These are phyloP conservation scores for Dendrolimus punctatus DNA, from an alignment of 1,140 invertebrate species.

Conservation along the genomic window DNA sequence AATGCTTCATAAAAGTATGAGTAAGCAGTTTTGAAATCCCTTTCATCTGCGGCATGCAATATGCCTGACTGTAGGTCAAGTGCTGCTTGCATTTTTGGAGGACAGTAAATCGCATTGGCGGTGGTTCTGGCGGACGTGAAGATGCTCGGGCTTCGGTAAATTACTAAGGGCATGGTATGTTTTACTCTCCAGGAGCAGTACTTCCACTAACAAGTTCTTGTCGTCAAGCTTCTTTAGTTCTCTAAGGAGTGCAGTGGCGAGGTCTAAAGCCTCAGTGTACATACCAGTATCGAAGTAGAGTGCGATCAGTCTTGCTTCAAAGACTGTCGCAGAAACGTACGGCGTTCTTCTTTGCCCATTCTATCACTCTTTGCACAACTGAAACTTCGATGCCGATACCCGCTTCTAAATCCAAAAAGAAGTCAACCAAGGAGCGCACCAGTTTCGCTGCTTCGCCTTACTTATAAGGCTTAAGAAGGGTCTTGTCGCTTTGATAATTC, in stretches of 20 bases:
- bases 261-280: constrained; percentile 87
- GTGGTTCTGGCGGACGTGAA: constrained; percentile 98
- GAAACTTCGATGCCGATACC: constrained; percentile 91
- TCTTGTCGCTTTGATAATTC: constrained; percentile 92
- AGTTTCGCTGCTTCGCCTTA: constrained; percentile 99
- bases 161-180: constrained; percentile 98
- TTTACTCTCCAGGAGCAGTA: constrained; percentile 97
- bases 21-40: constrained; percentile 99
- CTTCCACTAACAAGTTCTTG: constrained; percentile 98
- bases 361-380: constrained; percentile 98
- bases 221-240: constrained; percentile 99
- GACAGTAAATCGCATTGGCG: constrained; percentile 99
- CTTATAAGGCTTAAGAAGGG: constrained; percentile 96
- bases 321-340: constrained; percentile 97
- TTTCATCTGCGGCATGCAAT: constrained; percentile 98
- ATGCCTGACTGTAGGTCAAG: constrained; percentile 98
- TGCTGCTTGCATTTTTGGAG: constrained; percentile 97
- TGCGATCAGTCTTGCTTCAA: constrained; percentile 93
- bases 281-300: constrained; percentile 95
- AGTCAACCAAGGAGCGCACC: constrained; percentile 95
- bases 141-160: constrained; percentile 97
- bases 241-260: constrained; percentile 89
- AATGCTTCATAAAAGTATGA: constrained; percentile 99
- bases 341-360: constrained; percentile 99
- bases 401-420: constrained; percentile 97